Base-by-base conservation (phyloP, 1,140 invertebrate species). In the Rhagoletis pomonella region DNA sequence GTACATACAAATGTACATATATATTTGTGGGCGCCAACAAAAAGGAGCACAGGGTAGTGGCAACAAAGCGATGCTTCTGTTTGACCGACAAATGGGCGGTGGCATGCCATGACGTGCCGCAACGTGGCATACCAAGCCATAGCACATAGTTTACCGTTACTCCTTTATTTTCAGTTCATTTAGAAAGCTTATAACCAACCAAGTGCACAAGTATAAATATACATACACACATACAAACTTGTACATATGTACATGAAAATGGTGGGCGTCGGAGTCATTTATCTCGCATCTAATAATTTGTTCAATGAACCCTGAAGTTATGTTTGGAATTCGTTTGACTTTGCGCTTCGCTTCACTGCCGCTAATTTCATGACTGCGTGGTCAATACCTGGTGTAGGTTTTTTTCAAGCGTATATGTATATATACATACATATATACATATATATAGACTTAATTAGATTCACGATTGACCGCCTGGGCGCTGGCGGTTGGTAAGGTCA, bases 241-340 rank as follows among this genome's bases (percentile, higher is more conserved):
- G 17, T 64, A n/a, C 17, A 64, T n/a, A 67, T 10, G 7, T 6
- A 19, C 42, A 55, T 19, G 44, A 2, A 55, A 55, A 19, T 55
- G 44, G 84, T 60, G 84, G 84, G 84, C 59, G 58, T n/a, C 42
- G 1, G 7, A 65, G 85, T 86, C 60, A 69, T 86, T 86, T 86
- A 86, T 86, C 85, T 86, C 60, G 67, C 19, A 86, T 86, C 85
- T 86, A 86, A 86, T 86, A 86, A 86, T 86, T 86, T 86, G 85
- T 86, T 86, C 85, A 86, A 86, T 86, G 85, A 86, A 86, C 86
- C 86, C 86, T 86, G 42, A 86, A 86, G 86, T 69, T 86, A 86
- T 86, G 86, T 69, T 86, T 6, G 86, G 86, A 86, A 86, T 65
- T 65, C 67, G 86, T 86, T 64, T 86, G 86, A 67, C 86, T 86